phyloP scores from a whole-genome alignment of 2,797 vertebrate species.

The Notamacropus eugenii region DNA sequence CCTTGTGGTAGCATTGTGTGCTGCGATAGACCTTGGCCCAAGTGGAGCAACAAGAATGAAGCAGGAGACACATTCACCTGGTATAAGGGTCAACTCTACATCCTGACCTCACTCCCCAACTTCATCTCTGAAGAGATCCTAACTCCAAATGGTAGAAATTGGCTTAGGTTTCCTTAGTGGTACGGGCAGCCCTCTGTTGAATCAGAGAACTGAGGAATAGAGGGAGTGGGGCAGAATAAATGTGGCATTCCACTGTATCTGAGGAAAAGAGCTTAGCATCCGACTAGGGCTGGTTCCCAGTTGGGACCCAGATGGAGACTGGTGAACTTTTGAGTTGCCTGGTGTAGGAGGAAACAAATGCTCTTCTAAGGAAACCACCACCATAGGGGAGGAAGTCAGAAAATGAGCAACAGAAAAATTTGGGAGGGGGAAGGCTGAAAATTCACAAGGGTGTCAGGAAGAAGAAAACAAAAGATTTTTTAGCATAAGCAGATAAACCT shows the following conservation, averaged over 20 bases:
- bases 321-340: neutral
- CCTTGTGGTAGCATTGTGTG: neutral
- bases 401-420: neutral
- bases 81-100: neutral
- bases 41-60: neutral
- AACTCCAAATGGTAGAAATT: neutral
- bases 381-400: neutral
- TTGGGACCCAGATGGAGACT: neutral
- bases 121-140: too few relatives aligned
- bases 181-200: too few relatives aligned
- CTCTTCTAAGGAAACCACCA: neutral
- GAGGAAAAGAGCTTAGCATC: neutral
- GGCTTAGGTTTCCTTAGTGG: neutral
- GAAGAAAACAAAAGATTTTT: neutral
- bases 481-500: neutral
- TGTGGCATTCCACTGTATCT: neutral
- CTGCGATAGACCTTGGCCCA: too few relatives aligned
- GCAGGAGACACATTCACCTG: neutral
- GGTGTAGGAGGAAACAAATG: neutral
- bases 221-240: neutral
- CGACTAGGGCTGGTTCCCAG: neutral
- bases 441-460: neutral
- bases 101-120: neutral
- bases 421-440: neutral
- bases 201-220: too few relatives aligned